These are phyloP conservation scores for Phocoena sinus DNA, from an alignment of 2,113 vertebrate species.

Conservation along the genomic window DNA sequence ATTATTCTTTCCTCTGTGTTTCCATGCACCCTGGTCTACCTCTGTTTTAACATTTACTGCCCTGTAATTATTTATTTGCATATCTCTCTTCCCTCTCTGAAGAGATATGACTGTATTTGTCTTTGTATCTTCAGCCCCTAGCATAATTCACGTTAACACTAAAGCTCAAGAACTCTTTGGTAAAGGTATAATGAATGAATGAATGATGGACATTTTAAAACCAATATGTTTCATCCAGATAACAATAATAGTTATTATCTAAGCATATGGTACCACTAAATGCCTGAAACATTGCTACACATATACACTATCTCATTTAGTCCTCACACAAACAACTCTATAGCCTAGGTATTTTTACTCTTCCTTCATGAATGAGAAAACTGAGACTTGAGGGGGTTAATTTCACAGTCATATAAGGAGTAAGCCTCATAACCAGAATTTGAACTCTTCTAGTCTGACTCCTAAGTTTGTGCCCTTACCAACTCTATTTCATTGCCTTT, in stretches of 20 bases:
- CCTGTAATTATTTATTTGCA: background rate
- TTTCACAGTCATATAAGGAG: conserved; percentile 16
- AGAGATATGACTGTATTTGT: background rate
- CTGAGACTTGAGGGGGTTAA: background rate
- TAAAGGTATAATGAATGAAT: background rate
- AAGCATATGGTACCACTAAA: background rate
- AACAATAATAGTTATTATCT: background rate
- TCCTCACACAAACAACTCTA: background rate
- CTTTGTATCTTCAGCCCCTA: background rate
- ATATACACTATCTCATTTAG: background rate
- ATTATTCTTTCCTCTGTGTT: background rate
- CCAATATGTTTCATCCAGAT: background rate
- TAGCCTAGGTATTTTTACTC: background rate
- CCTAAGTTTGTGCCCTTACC: background rate
- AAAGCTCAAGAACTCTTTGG: conserved; percentile 3
- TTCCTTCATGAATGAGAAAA: background rate
- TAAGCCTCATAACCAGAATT: background rate
- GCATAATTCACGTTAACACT: background rate
- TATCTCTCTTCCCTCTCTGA: background rate
- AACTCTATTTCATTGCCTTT: background rate
- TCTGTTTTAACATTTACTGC: background rate
- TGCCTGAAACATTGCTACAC: background rate
- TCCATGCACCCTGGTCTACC: background rate
- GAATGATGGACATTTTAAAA: background rate
- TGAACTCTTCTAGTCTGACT: background rate